Conservation (phyloP, 2,888 invertebrate species). For the Bedellia somnulentella region DNA sequence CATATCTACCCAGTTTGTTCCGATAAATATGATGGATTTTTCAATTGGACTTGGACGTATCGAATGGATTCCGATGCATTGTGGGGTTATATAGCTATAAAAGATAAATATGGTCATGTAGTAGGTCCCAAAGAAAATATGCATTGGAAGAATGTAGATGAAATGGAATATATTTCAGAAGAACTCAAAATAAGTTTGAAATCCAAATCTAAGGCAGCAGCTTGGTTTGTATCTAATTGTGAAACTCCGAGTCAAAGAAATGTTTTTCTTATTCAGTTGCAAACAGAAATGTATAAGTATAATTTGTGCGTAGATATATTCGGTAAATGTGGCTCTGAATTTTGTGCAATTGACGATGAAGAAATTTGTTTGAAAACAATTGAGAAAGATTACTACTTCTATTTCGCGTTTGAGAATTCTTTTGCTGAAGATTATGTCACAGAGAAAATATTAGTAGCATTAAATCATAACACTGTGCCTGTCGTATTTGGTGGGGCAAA, state of each 20-base stretch:
- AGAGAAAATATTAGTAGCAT: constrained; percentile 31
- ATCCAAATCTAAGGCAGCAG: constrained; percentile 17
- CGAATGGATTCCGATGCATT: constrained; percentile 37
- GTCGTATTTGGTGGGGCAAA: constrained; percentile 68
- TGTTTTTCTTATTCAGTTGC: constrained; percentile 23
- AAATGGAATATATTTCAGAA: constrained; percentile 17
- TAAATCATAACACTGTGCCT: constrained; percentile 64
- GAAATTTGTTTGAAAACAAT: constrained; percentile 20
- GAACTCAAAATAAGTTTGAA: constrained; percentile 21
- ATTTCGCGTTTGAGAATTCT: constrained; percentile 33
- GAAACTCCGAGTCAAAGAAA: constrained; percentile 12
- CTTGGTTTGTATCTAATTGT: constrained; percentile 27
- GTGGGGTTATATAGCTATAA: constrained; percentile 34
- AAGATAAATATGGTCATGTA: constrained; percentile 18
- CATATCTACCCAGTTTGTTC: constrained; percentile 26
- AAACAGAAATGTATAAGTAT: constrained; percentile 29
- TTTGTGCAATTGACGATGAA: constrained; percentile 16
- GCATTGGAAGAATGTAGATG: constrained; percentile 20
- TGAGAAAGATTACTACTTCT: constrained; percentile 31
- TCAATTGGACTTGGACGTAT: too few species aligned
- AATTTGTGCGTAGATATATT: constrained; percentile 46
- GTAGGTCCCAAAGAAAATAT: constrained; percentile 23
- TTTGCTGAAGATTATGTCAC: too few species aligned
- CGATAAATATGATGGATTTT: constrained; percentile 21
- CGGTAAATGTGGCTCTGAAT: constrained; percentile 26